phyloP scores from a whole-genome alignment of 2,113 vertebrate species.

The Phycodurus eques region DNA sequence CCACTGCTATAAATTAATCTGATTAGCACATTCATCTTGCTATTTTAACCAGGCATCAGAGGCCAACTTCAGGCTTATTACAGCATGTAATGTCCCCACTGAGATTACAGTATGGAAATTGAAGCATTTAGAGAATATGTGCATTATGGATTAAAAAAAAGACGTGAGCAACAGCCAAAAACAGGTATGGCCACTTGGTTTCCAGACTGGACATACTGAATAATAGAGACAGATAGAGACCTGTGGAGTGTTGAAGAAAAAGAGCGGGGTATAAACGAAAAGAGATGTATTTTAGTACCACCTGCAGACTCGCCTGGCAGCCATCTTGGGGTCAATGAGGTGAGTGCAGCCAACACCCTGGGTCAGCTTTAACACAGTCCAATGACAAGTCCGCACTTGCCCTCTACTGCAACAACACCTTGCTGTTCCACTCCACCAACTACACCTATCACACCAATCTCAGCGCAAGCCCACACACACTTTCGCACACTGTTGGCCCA shows the following conservation, averaged over 20 bases:
- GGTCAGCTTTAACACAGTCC: slow-evolving; percentile 69
- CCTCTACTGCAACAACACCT: slow-evolving; percentile 65
- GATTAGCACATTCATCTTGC: slow-evolving; percentile 64
- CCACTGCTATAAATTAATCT: slow-evolving; percentile 56
- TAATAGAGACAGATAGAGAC: slow-evolving; percentile 46
- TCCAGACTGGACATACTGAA: slow-evolving; percentile 44
- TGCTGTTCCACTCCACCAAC: slow-evolving; percentile 61
- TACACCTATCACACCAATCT: slow-evolving; percentile 61
- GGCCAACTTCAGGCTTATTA: slow-evolving; percentile 58
- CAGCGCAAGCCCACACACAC: slow-evolving; percentile 11
- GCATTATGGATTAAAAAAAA: slow-evolving; percentile 18
- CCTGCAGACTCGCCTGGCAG: slow-evolving; percentile 59
- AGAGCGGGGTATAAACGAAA: slow-evolving; percentile 22
- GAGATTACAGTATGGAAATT: slow-evolving; percentile 50
- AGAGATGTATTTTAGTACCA: slow-evolving; percentile 50
- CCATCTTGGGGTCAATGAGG: slow-evolving; percentile 71
- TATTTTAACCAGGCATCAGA: slow-evolving; percentile 52
- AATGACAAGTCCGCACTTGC: slow-evolving; percentile 66
- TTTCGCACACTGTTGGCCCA: slow-evolving; percentile 25
- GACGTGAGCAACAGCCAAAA: slow-evolving; percentile 5
- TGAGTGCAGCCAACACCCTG: slow-evolving; percentile 51
- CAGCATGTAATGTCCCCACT: slow-evolving; percentile 52
- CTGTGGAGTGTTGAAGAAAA: slow-evolving; percentile 22
- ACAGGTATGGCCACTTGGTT: slow-evolving; percentile 47
- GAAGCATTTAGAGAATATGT: slow-evolving; percentile 23